Evolutionary conservation across 2,797 vertebrate species (phyloP), one percentile per base, ranked within the genome.

Genomic region (Darevskia mixta): DNA sequence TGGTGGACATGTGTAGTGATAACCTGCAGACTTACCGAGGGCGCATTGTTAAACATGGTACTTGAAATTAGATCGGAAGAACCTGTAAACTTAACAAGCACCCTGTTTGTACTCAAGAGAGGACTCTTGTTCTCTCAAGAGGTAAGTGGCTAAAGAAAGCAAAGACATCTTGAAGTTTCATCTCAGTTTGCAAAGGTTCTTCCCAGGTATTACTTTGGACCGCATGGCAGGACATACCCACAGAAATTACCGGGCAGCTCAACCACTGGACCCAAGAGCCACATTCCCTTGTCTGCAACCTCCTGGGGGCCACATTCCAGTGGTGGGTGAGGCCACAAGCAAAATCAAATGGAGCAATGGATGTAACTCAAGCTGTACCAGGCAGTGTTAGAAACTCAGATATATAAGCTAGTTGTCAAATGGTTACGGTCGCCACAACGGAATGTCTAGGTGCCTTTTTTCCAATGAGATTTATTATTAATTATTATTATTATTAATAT

Each of bases 41-140:
- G 77, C 90, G 79, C 49, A 88, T 85, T 83, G 87, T 81, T 76
- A 73, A 73, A 66, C 43, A 41, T 11, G 64, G 88, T 85, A 49
- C 86, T 87, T 86, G 89, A 91, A 94, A 83, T 49, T 82, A 89
- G 72, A 85, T 0, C 0, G 86, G 80, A 92, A 90, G 29, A 72
- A 23, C 13, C 81, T 77, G 86, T 88, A 87, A 32, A 88, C 69
- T 88, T 29, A 73, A 17, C 38, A 85, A 82, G n/a, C 83, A 88
- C 15, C 9, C 9, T 25, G 29, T 73, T 80, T 80, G 67, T 41
- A 11, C 72, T 69, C 66, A 64, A 64, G 61, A 23, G 49, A 55
- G 49, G 49, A 55, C 49, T 55, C 13, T 55, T 55, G 49, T 55
- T 15, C 49, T 72, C 41, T 61, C 55, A 72, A 73, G 20, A 49